Conservation (phyloP, 2,888 invertebrate genomes). For the Tiliacea citrago region DNA sequence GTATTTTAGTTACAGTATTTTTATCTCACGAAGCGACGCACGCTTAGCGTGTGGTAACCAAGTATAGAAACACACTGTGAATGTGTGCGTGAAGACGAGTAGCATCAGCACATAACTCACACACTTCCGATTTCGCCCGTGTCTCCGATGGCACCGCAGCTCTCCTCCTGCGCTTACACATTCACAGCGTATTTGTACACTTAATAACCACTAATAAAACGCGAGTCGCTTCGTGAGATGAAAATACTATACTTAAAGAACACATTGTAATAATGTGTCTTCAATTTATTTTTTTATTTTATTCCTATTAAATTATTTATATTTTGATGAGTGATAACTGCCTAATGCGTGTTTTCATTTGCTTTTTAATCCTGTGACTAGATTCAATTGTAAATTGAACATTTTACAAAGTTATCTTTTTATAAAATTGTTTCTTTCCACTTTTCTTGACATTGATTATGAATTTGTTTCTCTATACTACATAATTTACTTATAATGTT, state of each 20-base stretch:
- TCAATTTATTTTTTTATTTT: constrained; percentile 46
- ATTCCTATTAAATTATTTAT: constrained; percentile 46
- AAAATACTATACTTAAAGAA: background rate
- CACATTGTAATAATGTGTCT: constrained; percentile 19
- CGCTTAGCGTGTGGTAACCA: too few relatives aligned
- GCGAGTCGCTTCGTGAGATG: too few relatives aligned
- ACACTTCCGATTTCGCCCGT: too few relatives aligned
- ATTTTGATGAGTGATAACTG: constrained; percentile 40
- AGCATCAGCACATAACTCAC: too few relatives aligned
- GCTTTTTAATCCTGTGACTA: constrained; percentile 50
- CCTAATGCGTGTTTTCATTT: constrained; percentile 42
- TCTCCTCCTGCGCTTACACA: too few relatives aligned
- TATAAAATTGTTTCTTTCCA: background rate
- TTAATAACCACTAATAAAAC: too few relatives aligned
- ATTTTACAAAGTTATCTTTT: constrained; percentile 4
- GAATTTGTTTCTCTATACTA: background rate
- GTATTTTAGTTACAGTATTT: constrained; percentile 39
- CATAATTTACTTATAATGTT: constrained; percentile 17
- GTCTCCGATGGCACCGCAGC: too few relatives aligned
- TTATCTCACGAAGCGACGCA: too few relatives aligned
- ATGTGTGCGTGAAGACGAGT: too few relatives aligned
- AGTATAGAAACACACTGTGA: too few relatives aligned
- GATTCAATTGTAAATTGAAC: constrained; percentile 42
- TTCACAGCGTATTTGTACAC: too few relatives aligned
- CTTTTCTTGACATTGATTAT: constrained; percentile 3